Evolutionary conservation across 92 coral and sea anemone genomes (phyloP), one percentile per base, ranked within the genome.

Genomic region (Epizoanthus ramosus): DNA sequence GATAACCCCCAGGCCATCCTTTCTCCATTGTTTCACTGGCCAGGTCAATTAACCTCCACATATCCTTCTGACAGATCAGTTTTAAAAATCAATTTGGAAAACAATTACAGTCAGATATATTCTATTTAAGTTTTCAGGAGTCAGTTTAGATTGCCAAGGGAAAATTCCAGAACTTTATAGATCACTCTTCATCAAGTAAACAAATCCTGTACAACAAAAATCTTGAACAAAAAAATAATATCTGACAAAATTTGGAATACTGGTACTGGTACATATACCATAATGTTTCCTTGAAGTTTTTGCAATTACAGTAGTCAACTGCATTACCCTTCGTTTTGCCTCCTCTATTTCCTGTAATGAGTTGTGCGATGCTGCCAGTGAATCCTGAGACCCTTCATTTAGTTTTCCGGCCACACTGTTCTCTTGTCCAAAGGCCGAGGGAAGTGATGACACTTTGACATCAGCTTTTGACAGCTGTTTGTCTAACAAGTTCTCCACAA

Each of bases 301-400:
- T 12, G 22, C 12, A 43, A 21, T 5, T 1, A 15, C 53, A 28
- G 6, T 25, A 15, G 18, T 15, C 58, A 15, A 16, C 14, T 15
- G 5, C 25, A 86, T 84, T 80, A 93, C 98, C 93, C 98, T 88
- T 87, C 94, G 89, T 5, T 92, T 75, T 5, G 95, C 98, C 68
- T 93, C 93, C 81, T 89, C 98, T 57, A 93, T 93, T 66, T 91
- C 98, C 67, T 91, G 91, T 63, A 93, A 75, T 10, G 98, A 93
- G 85, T 93, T 93, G 14, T 92, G 89, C 5, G 98, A 93, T 23
- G 81, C 92, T n/a, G 90, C 86, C 8, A 91, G 70, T 6, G 87
- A 87, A 41, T 91, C 93, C 8, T 83, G 84, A 2, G 89, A 85
- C 16, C 84, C 84, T 4, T 87, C 85, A 35, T 70, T 80, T 7